Percentiles rank a stretch among this genome's conserved stretches.
Evolutionary conservation across 2,888 invertebrate genomes (phyloP).

Genomic region (Oxytorus armatus): DNA sequence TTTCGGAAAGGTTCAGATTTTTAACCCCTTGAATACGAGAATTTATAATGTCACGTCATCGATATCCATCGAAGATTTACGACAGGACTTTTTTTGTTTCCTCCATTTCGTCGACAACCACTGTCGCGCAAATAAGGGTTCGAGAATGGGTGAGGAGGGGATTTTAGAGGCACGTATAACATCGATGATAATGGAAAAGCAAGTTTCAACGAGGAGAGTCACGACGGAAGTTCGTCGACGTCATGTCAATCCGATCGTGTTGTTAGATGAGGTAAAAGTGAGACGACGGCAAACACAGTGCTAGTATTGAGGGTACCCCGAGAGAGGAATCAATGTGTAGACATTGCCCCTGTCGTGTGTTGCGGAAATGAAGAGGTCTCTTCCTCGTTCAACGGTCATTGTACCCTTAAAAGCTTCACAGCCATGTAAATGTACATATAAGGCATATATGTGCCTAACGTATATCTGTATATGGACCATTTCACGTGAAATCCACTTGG

Average conservation of each 20-base stretch:
- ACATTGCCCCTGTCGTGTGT: constrained; percentile 16
- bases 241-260: constrained; percentile 50
- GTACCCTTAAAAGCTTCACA: constrained; percentile 27
- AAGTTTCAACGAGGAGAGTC: constrained; percentile 31
- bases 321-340: constrained; percentile 3
- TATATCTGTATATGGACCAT: too few species aligned
- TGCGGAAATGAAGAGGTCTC: constrained; percentile 54
- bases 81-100: constrained; percentile 3
- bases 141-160: constrained; percentile 4
- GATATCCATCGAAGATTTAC: not conserved
- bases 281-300: constrained; percentile 7
- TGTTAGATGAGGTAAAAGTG: constrained; percentile 16
- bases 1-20: too few species aligned
- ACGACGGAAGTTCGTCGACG: constrained; percentile 35
- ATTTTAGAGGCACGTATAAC: not conserved
- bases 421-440: not conserved
- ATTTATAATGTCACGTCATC: not conserved
- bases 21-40: not conserved
- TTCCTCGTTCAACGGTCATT: constrained; percentile 25
- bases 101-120: not conserved
- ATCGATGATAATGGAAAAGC: not conserved
- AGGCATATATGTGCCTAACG: not conserved
- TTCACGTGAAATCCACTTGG: too few species aligned
- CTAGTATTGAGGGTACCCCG: not conserved
- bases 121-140: too few species aligned